Base-by-base conservation (phyloP, 2,888 invertebrate genomes). In the Drosophila fulvimacula region DNA sequence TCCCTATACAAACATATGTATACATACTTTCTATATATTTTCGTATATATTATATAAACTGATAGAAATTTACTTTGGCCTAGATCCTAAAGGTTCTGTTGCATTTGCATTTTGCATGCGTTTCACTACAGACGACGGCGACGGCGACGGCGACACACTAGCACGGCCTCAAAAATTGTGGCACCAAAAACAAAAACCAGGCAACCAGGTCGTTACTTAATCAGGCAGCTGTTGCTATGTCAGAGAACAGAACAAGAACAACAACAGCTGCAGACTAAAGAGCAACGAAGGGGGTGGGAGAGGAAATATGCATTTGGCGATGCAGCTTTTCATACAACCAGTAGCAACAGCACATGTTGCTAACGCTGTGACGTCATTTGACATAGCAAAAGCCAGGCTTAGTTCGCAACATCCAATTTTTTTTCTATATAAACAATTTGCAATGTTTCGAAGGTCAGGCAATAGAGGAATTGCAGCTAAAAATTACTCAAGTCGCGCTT, bases 131-230 rank as follows among this genome's bases (percentile, higher is more conserved):
- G 68, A 67, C 59, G 73, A 58, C 74, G 83, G 86, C 86, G 30
- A 10, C 30, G 24, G 5, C 24, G 68, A 67, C 59, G 73, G 56
- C 74, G 83, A 84, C 86, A 81, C 72, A 84, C 77, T 86, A 76
- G 84, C 87, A 86, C 79, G 84, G 84, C 82, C 84, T 69, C 81
- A 60, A 51, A 51, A 51, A 60, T 60, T 60, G 63, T 62, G 76
- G 69, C 82, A 80, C 80, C 66, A 72, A 86, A 81, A 49, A 48
- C 21, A 48, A 49, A 73, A 79, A 72, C 21, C 62, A 76, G 62
- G 53, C 59, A 74, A 84, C 84, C 79, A 84, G 83, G 83, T 84
- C 86, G 83, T 84, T 86, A 81, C 83, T 83, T 71, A 82, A 86
- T 71, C 82, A 76, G 68, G 76, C 75, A 77, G 76, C 79, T 76